phyloP scores from a whole-genome alignment of 2,888 invertebrate genomes.

The Herminia tarsipennalis region DNA sequence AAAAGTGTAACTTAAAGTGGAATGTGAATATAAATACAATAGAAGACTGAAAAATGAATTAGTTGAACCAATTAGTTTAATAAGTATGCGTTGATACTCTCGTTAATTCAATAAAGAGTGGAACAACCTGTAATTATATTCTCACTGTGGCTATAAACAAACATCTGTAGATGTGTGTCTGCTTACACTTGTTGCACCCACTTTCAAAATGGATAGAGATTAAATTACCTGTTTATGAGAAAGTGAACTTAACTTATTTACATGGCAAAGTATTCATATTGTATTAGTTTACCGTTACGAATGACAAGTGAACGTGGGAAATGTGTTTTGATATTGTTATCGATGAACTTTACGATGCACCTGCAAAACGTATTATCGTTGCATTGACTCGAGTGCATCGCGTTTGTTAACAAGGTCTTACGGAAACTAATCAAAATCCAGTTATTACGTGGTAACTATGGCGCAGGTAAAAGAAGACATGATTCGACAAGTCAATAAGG shows the following conservation, averaged over 20 bases:
- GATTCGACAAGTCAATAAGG: constrained; percentile 56
- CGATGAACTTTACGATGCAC: constrained; percentile 77
- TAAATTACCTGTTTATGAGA: constrained; percentile 69
- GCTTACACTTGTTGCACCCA: constrained; percentile 70
- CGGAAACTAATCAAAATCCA: constrained; percentile 59
- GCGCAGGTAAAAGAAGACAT: constrained; percentile 63
- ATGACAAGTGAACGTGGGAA: constrained; percentile 64
- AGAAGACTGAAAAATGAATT: not conserved
- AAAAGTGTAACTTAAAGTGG: constrained; percentile 9
- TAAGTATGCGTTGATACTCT: constrained; percentile 8
- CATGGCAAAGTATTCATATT: constrained; percentile 56
- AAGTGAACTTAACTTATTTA: constrained; percentile 70
- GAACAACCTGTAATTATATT: constrained; percentile 47
- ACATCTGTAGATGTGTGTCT: constrained; percentile 63
- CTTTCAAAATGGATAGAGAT: constrained; percentile 70
- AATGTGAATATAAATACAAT: constrained; percentile 8
- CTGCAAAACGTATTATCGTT: constrained; percentile 68
- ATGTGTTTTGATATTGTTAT: constrained; percentile 63
- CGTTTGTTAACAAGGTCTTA: constrained; percentile 58
- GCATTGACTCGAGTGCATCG: constrained; percentile 58
- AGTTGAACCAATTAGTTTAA: not conserved
- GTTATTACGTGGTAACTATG: constrained; percentile 62
- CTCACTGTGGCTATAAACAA: constrained; percentile 52
- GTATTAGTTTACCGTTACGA: constrained; percentile 74
- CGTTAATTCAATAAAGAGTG: constrained; percentile 49